Evolutionary conservation across 2,113 vertebrate genomes (phyloP).

Genomic region (Charina bottae): DNA sequence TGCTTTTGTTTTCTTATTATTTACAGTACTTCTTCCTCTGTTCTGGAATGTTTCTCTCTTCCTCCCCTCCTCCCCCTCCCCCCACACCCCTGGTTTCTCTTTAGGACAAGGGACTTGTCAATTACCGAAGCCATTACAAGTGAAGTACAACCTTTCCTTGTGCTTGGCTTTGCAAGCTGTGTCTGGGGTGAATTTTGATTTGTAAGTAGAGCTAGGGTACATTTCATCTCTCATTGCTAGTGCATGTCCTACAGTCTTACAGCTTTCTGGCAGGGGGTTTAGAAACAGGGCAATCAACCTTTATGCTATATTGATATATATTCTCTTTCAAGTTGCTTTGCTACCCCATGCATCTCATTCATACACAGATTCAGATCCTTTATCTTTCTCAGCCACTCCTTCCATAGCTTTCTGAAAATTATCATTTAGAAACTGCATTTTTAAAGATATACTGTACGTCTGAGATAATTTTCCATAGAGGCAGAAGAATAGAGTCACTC

Average conservation of each 20-base stretch:
- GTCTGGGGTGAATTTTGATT: not conserved
- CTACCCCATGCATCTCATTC: not conserved
- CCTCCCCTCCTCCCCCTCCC: not conserved
- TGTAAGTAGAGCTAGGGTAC: not conserved
- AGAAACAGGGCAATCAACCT: not conserved
- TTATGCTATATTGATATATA: not conserved
- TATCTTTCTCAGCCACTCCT: not conserved
- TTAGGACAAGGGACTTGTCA: not conserved
- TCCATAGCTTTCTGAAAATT: not conserved
- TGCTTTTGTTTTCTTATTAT: not conserved
- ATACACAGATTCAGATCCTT: not conserved
- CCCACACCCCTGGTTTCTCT: not conserved
- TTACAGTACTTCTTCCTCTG: not conserved
- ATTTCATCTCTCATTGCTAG: not conserved
- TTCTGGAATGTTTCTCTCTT: not conserved
- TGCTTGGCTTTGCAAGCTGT: not conserved
- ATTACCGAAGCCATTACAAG: not conserved
- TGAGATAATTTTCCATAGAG: not conserved
- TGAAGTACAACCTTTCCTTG: not conserved
- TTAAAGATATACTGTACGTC: not conserved
- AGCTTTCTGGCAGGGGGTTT: not conserved
- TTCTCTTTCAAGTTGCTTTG: not conserved
- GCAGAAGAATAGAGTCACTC: not conserved
- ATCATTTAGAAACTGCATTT: not conserved
- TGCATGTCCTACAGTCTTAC: not conserved